Evolutionary conservation across 2,797 vertebrate genomes (phyloP), one percentile per base, ranked within the genome.

Genomic region (Malurus splendens): DNA sequence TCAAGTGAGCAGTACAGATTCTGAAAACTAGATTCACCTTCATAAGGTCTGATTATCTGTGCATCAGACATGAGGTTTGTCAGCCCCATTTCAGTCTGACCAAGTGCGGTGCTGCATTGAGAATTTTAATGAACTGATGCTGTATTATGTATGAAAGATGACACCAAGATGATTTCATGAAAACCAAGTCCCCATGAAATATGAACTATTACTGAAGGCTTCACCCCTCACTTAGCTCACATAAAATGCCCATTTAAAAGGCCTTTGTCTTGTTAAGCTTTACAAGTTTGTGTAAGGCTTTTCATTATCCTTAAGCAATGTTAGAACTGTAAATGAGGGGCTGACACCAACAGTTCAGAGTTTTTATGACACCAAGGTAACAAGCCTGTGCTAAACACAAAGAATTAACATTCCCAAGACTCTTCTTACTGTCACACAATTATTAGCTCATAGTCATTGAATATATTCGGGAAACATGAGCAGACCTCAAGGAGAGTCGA

Each of bases 11-110:
- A 96, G 96, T 81, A 96, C 93, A 94, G 96, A 94, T 96, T 93
- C 94, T 98, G 98, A 98, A 98, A 98, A 98, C 97, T 98, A 98
- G 98, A 98, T 99, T 98, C 97, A 98, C 98, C 98, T 98, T 98
- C 98, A 97, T 98, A 98, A 98, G 96, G 89, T 97, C 97, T 98
- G 97, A 97, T 98, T 98, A 98, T 98, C 98, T 98, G 96, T 94
- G 83, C 6, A 11, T 96, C 96, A 98, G 97, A 98, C 96, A 95
- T 57, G 94, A 95, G 79, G 93, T 95, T 96, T 97, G 96, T 96
- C 96, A 97, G 94, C 82, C 87, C 79, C 90, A 85, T 97, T 97
- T 96, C 94, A 94, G 93, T 95, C 94, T 95, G 96, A 96, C 96
- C 96, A 95, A 85, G 95, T 95, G 97, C 91, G 88, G 87, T 18